Base-by-base conservation (phyloP, 92 coral and sea anemone genomes). In the Porites divaricata region DNA sequence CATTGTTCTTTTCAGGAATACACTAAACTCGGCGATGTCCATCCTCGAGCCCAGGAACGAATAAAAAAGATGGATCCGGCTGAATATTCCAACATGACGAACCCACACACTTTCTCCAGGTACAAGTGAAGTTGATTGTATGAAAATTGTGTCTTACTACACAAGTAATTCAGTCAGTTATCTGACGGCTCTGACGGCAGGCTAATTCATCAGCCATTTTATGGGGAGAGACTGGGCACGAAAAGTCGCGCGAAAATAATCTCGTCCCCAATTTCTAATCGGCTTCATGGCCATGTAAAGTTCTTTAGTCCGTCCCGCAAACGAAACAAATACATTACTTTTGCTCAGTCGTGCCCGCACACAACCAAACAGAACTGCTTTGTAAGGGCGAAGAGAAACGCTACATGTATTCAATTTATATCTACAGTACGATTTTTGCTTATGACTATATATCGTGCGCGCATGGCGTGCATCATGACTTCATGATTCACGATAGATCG, bases 61-160 rank as follows among this genome's bases (percentile, higher is more conserved):
- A 83, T 95, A 20, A 89, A 87, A 63, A 97, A 93, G 81, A 83
- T 86, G 54, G 94, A 97, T 79, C 99, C 99, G 6, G 90, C 95
- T 3, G 99, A 97, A 88, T 95, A 85, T 77, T 86, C 94, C 72
- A 97, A 97, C 89, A 79, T 97, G 90, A 85, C 88, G 12, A 86
- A 83, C 77, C 98, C 99, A 1, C 88, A 91, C 85, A 91, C 90
- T 35, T 89, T 78, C 76, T 90, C 95, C 23, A 96, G 99, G 99
- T 96, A 80, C 2, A 63, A 53, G 20, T 75, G 1, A 6, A 61
- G 65, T 61, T 61, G n/a, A 7, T 16, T 19, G 11, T 15, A 19
- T 16, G 8, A 19, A 61, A 61, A 16, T 16, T 19, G 19, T 16
- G 19, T 19, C 65, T 61, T 61, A 4, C n/a, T 16, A 8, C 65